Percentiles rank a stretch among this genome's conserved stretches.
Conservation (phyloP, 2,888 invertebrate species). For the Chrysolina haemoptera region DNA sequence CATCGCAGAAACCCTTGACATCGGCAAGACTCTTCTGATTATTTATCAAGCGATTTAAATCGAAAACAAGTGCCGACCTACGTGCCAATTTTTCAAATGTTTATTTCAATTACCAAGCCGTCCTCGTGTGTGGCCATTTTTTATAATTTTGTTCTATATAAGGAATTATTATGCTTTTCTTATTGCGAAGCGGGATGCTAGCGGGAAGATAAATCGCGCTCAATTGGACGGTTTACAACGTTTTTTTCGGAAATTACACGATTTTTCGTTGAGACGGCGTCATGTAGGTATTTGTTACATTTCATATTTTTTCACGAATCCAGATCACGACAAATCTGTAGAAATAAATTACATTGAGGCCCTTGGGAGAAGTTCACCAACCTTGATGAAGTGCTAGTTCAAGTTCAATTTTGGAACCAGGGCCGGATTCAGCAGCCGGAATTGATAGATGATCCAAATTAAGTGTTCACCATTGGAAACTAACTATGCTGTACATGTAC, state of each 20-base stretch:
- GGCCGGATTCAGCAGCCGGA: background rate
- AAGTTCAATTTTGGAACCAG: background rate
- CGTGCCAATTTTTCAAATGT: conserved; percentile 66
- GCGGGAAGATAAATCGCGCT: conserved; percentile 35
- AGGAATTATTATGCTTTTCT: conserved; percentile 57
- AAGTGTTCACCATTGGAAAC: background rate
- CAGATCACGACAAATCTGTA: conserved; percentile 9
- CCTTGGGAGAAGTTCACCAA: background rate
- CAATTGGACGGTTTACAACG: conserved; percentile 26
- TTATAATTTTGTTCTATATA: conserved; percentile 53
- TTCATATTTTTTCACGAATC: conserved; percentile 30
- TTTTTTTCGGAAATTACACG: conserved; percentile 34
- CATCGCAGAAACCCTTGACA: conserved; percentile 38
- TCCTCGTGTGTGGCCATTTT: conserved; percentile 60
- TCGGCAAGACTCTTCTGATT: conserved; percentile 20
- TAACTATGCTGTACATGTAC: too few relatives aligned
- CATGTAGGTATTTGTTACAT: conserved; percentile 29
- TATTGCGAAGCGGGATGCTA: conserved; percentile 36
- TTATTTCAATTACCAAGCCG: conserved; percentile 55
- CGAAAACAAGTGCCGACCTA: conserved; percentile 60
- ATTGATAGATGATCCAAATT: background rate
- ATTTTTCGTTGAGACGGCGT: conserved; percentile 32
- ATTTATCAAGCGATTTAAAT: conserved; percentile 56
- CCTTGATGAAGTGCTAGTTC: conserved; percentile 1
- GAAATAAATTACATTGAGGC: background rate